These are phyloP conservation scores for Rhinolophus sinicus DNA, from an alignment of 2,113 vertebrate species.

Conservation along the genomic window DNA sequence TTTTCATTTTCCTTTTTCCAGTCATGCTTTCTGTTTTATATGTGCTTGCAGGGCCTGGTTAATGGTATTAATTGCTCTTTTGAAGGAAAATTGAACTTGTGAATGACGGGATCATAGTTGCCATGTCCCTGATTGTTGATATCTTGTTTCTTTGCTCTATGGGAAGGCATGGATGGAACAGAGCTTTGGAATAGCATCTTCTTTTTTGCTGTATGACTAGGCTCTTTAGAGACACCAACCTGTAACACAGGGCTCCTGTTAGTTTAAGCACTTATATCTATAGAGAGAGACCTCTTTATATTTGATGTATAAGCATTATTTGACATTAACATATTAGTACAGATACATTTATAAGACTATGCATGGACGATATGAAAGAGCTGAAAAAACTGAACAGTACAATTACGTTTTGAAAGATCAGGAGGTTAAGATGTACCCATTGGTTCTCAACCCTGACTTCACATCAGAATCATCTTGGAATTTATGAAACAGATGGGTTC, in stretches of 20 bases:
- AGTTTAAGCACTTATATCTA: not conserved
- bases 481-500: constrained; percentile 19
- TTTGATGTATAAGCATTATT: not conserved
- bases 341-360: not conserved
- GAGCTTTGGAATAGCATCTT: not conserved
- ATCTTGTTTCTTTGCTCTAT: not conserved
- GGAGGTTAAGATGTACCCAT: not conserved
- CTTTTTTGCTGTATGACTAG: not conserved
- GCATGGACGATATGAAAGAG: not conserved
- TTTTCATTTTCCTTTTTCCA: not conserved
- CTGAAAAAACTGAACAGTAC: not conserved
- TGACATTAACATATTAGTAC: not conserved
- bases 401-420: constrained; percentile 6
- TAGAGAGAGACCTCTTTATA: not conserved
- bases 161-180: not conserved
- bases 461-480: constrained; percentile 9
- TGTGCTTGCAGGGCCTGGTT: not conserved
- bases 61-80: not conserved
- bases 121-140: not conserved
- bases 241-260: not conserved
- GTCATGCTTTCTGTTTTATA: not conserved
- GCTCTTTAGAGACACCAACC: not conserved
- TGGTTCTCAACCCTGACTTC: not conserved
- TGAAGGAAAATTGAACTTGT: constrained; percentile 21
- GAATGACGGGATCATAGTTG: not conserved